These are phyloP conservation scores for Menidia beryllina DNA, from an alignment of 2,113 vertebrate species.

Conservation along the genomic window DNA sequence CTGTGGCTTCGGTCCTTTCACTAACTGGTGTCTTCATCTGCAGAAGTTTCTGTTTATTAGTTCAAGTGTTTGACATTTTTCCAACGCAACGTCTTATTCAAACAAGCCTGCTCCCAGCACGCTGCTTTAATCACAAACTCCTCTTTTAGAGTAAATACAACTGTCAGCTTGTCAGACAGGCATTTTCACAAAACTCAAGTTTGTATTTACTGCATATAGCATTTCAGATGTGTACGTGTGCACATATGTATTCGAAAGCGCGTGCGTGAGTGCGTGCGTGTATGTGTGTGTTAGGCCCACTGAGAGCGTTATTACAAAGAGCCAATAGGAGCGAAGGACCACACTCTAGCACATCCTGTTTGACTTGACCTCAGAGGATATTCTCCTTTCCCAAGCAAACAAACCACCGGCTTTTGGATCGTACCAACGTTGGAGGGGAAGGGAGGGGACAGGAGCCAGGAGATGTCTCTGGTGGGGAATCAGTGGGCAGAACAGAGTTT, in stretches of 20 bases:
- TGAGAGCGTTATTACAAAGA: conserved; percentile 68
- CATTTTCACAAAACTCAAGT: conserved; percentile 49
- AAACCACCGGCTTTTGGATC: conserved; percentile 75
- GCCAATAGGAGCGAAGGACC: conserved; percentile 75
- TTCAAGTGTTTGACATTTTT: conserved; percentile 75
- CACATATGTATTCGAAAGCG: conserved; percentile 9
- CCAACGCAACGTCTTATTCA: conserved; percentile 68
- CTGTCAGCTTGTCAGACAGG: conserved; percentile 59
- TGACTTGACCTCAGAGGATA: conserved; percentile 82
- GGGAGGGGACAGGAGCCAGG: conserved; percentile 67
- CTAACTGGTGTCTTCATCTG: conserved; percentile 60
- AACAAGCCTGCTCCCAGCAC: conserved; percentile 64
- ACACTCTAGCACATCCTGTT: conserved; percentile 79
- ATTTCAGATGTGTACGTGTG: conserved; percentile 39
- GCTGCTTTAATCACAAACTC: conserved; percentile 70
- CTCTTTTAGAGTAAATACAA: conserved; percentile 70
- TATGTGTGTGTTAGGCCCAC: conserved; percentile 49
- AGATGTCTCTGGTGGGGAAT: conserved; percentile 68
- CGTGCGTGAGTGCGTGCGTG: conserved; percentile 27
- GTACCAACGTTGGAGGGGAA: conserved; percentile 77
- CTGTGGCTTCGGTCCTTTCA: conserved; percentile 19
- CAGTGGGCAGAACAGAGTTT: conserved; percentile 47
- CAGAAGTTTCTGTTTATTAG: conserved; percentile 75
- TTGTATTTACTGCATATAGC: conserved; percentile 54
- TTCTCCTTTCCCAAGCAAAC: conserved; percentile 83